These are phyloP conservation scores for Silurus glanis DNA, from an alignment of 2,113 vertebrate species.

Conservation along the genomic window DNA sequence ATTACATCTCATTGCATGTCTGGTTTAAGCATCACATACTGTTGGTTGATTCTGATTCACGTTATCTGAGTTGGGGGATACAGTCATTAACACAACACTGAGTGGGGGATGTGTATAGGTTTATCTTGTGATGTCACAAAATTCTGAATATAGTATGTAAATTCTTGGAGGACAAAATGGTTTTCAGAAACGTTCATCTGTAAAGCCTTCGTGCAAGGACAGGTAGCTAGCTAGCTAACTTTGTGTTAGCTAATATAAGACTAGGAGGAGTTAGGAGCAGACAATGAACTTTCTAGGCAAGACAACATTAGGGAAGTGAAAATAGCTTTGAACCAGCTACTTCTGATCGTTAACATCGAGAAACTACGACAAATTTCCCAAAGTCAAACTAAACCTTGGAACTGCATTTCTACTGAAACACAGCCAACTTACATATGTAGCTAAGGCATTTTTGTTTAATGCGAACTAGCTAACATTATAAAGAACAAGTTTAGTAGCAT, in stretches of 20 bases:
- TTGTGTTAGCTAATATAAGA: no score
- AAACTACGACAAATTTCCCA: no score
- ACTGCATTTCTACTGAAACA: neutral
- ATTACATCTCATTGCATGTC: neutral
- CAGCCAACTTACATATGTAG: neutral
- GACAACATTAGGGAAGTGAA: neutral
- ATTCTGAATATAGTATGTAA: no score
- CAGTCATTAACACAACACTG: neutral
- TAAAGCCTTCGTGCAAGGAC: no score
- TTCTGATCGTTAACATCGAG: neutral
- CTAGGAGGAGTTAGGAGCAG: no score
- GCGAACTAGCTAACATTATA: neutral
- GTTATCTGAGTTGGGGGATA: neutral
- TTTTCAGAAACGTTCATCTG: no score
- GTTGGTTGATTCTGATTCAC: neutral
- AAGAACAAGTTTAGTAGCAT: neutral
- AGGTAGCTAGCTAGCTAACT: no score
- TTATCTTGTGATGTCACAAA: neutral
- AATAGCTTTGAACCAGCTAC: neutral
- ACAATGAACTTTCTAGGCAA: neutral
- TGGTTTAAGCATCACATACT: neutral
- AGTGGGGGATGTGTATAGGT: neutral
- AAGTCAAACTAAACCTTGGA: neutral
- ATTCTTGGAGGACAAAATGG: no score
- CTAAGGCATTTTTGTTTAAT: no score